phyloP scores from a whole-genome alignment of 2,113 vertebrate species.

The Ovis canadensis region DNA sequence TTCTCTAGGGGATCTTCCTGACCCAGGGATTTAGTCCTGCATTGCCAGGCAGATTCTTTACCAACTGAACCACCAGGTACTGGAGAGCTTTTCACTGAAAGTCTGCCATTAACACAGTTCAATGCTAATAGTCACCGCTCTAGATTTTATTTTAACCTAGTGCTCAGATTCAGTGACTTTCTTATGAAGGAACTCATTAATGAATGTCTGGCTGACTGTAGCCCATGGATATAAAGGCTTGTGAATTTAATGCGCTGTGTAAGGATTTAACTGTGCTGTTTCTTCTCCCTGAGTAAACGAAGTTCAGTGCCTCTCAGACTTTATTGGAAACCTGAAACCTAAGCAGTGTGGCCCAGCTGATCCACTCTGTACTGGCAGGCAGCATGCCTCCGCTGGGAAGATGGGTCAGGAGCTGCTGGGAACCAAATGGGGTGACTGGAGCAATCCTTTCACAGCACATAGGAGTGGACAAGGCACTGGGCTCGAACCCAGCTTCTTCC shows the following conservation, averaged over 20 bases:
- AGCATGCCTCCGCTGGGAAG: neutral
- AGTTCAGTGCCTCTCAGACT: neutral
- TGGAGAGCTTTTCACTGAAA: neutral
- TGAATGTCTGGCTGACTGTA: neutral
- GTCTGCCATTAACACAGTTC: neutral
- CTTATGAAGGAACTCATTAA: slow-evolving; percentile 2
- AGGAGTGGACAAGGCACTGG: neutral
- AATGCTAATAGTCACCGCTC: neutral
- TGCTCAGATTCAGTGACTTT: neutral
- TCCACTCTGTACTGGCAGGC: neutral
- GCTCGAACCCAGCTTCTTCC: neutral
- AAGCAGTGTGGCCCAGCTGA: neutral
- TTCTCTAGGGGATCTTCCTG: neutral
- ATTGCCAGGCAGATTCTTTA: neutral
- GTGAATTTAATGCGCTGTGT: neutral
- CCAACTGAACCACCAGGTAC: neutral
- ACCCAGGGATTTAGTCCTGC: neutral
- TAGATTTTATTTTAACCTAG: neutral
- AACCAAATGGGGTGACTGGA: fast-evolving
- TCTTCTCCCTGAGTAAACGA: neutral
- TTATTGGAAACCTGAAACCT: neutral
- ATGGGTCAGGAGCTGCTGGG: neutral
- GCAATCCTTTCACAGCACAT: neutral
- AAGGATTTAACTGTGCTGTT: neutral
- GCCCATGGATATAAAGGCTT: neutral